These are phyloP conservation scores for Minunthozetes semirufus DNA, from an alignment of 2,888 invertebrate species.

Conservation along the genomic window DNA sequence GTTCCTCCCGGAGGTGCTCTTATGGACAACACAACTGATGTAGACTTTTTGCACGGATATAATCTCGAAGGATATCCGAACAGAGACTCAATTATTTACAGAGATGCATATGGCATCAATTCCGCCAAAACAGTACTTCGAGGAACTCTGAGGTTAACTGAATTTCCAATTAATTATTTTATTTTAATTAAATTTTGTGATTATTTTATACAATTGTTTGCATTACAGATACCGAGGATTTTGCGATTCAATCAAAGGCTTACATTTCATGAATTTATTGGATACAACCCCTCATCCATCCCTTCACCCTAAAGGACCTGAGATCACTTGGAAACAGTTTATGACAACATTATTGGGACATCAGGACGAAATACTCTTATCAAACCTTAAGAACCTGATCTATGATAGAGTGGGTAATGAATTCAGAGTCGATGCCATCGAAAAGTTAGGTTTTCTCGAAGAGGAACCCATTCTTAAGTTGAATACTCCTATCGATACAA, in stretches of 20 bases:
- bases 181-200: not conserved
- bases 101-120: constrained; percentile 75
- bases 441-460: constrained; percentile 77
- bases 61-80: constrained; percentile 95
- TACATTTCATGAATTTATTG: constrained; percentile 79
- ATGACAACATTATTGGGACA: constrained; percentile 78
- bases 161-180: not conserved
- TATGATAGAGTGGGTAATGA: constrained; percentile 65
- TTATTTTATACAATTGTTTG: constrained; percentile 8
- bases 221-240: constrained; percentile 58
- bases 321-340: constrained; percentile 87
- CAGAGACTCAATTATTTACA: constrained; percentile 85
- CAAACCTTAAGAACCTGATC: constrained; percentile 77
- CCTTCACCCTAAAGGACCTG: constrained; percentile 91
- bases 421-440: constrained; percentile 63
- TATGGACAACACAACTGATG: constrained; percentile 68
- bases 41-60: constrained; percentile 92
- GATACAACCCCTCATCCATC: constrained; percentile 76
- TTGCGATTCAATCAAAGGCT: constrained; percentile 73
- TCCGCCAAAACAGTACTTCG: constrained; percentile 73
- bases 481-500: constrained; percentile 81
- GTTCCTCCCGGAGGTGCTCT: constrained; percentile 80
- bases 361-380: constrained; percentile 75
- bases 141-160: constrained; percentile 77
- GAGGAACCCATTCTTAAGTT: constrained; percentile 73